Conservation (phyloP, 2,113 vertebrate genomes). For the Mola mola region DNA sequence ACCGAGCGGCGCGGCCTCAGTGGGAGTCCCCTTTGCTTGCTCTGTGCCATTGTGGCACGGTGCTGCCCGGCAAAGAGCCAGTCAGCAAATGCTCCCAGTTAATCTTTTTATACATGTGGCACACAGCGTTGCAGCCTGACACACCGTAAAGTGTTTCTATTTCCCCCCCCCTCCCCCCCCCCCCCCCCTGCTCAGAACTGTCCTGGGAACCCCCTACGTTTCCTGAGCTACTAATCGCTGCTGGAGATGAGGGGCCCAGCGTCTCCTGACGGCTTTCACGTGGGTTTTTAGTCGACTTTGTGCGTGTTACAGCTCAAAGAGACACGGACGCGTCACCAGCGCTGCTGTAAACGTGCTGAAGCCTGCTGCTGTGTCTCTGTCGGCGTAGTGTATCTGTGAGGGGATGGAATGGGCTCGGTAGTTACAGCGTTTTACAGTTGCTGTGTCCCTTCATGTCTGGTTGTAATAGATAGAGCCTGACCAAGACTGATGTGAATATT, state of each 20-base stretch:
- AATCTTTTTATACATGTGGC: constrained; percentile 29
- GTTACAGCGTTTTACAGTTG: no score
- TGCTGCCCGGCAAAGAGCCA: constrained; percentile 25
- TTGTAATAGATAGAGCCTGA: no score
- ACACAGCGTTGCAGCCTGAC: not conserved
- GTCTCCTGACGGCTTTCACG: constrained; percentile 22
- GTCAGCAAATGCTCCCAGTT: constrained; percentile 30
- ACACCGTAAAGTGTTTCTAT: not conserved
- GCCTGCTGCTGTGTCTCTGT: not conserved
- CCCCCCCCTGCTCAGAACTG: not conserved
- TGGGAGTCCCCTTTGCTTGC: constrained; percentile 21
- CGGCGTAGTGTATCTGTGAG: not conserved
- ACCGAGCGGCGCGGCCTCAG: no score
- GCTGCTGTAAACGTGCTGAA: not conserved
- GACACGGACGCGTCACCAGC: constrained; percentile 16
- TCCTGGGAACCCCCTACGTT: constrained; percentile 4
- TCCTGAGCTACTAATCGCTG: constrained; percentile 17
- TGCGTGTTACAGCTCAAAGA: constrained; percentile 1
- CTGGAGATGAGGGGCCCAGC: not conserved
- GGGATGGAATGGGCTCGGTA: no score
- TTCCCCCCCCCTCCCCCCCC: not conserved
- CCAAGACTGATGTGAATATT: no score
- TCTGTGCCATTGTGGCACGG: constrained; percentile 19
- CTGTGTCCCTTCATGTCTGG: no score
- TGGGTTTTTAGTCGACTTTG: constrained; percentile 31